Base-by-base conservation (phyloP, 2,113 vertebrate species). In the Strix uralensis region DNA sequence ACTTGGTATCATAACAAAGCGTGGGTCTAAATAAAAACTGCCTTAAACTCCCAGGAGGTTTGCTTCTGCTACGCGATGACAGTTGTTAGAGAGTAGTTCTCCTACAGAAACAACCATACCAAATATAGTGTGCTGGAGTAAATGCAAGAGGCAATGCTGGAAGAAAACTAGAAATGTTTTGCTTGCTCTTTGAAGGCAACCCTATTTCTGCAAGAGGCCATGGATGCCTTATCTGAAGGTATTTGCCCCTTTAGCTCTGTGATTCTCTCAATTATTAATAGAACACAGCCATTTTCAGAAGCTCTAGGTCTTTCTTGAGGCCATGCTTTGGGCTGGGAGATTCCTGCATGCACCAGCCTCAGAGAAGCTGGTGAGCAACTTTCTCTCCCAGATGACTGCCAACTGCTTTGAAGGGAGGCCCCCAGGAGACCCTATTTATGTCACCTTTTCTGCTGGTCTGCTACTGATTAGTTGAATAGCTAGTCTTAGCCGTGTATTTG, bases 1-100 rank as follows among this genome's bases (percentile, higher is more conserved):
- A 91, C 65, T 87, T 82, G 81, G 84, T 91, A 91, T 79, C 86
- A 65, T 79, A 96, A 96, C 73, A 94, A 95, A 92, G 74, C 1
- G 12, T 72, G 70, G 49, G 47, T 85, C 87, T 95, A 94, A 90
- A 80, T 49, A 92, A 81, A 86, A 96, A 44, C 83, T 84, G 69
- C 40, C 65, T 92, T 88, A 86, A 96, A 47, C 66, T 87, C 70
- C 66, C 84, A 72, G 40, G 54, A 81, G 81, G 19, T 81, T 79
- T 92, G 61, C 30, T 79, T 9, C 79, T 83, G 81, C 61, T 89
- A n/a, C 3, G 0, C 0, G 13, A 81, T 65, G 84, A 72, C 78
- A 80, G 67, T 74, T 92, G 86, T 91, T 92, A 69, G 52, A 71
- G 72, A 95, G 83, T n/a, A 91, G 44, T 61, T 96, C 77, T 94